Evolutionary conservation across 2,888 invertebrate genomes (phyloP).

Genomic region (Miltochrista miniata): DNA sequence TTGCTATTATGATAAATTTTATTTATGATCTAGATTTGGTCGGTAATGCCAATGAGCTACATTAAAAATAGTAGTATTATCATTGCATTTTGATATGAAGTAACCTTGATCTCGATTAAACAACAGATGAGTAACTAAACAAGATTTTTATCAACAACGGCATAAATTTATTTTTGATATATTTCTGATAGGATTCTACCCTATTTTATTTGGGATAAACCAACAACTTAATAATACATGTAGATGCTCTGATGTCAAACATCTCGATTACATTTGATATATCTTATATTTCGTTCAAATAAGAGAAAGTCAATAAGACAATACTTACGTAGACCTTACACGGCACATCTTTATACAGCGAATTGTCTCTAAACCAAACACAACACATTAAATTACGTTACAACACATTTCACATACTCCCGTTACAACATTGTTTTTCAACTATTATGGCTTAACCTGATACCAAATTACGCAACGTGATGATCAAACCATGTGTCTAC

Average conservation of each 20-base stretch:
- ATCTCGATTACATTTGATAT: too few relatives aligned
- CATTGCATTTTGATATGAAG: too few relatives aligned
- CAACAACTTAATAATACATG: too few relatives aligned
- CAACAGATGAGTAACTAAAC: too few relatives aligned
- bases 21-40: conserved; percentile 18
- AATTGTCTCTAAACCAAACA: too few relatives aligned
- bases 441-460: conserved; percentile 3
- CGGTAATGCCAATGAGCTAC: background rate
- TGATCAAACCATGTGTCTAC: conserved; percentile 19
- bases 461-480: conserved; percentile 19
- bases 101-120: too few relatives aligned
- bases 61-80: background rate
- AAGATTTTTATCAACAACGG: too few relatives aligned
- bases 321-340: background rate
- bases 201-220: too few relatives aligned
- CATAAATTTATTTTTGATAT: too few relatives aligned
- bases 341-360: background rate
- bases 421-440: conserved; percentile 3
- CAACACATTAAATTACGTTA: background rate
- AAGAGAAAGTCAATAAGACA: background rate
- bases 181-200: too few relatives aligned
- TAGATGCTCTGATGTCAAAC: too few relatives aligned
- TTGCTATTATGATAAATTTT: conserved; percentile 26
- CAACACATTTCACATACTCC: background rate
- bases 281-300: too few relatives aligned